phyloP scores from a whole-genome alignment of 1,140 invertebrate genomes.

The Limonius californicus region DNA sequence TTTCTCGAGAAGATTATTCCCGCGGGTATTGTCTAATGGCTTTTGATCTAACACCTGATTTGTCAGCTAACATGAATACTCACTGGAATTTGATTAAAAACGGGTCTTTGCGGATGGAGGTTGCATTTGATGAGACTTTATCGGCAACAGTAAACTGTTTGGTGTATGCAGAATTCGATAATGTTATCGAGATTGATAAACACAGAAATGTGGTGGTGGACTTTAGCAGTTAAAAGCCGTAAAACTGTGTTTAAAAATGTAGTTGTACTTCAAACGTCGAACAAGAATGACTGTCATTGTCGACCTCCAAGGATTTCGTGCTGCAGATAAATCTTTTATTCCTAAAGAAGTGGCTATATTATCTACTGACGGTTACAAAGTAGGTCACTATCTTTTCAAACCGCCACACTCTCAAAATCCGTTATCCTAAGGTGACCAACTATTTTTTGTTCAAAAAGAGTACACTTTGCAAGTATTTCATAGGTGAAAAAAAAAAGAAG shows the following conservation, averaged over 20 bases:
- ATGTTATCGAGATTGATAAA: conserved; percentile 39
- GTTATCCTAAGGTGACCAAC: no score
- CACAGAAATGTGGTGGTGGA: conserved; percentile 35
- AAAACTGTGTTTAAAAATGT: not conserved
- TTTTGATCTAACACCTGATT: conserved; percentile 45
- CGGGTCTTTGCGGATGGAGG: conserved; percentile 38
- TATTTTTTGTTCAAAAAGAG: no score
- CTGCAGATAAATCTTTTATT: no score
- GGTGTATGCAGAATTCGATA: conserved; percentile 43
- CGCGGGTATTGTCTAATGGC: conserved; percentile 36
- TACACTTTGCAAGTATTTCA: no score
- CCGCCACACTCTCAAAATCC: no score
- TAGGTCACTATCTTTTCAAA: not conserved
- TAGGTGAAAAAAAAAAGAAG: no score
- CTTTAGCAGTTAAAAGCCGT: conserved; percentile 21
- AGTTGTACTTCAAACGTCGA: not conserved
- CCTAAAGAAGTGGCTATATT: no score
- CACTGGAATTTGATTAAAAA: conserved; percentile 36
- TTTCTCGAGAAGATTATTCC: conserved; percentile 26
- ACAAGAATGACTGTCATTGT: not conserved
- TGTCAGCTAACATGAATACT: conserved; percentile 36
- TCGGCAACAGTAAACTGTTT: no score
- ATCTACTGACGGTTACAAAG: not conserved
- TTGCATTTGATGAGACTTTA: conserved; percentile 36
- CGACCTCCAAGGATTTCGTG: not conserved